phyloP scores from a whole-genome alignment of 2,113 vertebrate genomes.

The Helogale parvula region DNA sequence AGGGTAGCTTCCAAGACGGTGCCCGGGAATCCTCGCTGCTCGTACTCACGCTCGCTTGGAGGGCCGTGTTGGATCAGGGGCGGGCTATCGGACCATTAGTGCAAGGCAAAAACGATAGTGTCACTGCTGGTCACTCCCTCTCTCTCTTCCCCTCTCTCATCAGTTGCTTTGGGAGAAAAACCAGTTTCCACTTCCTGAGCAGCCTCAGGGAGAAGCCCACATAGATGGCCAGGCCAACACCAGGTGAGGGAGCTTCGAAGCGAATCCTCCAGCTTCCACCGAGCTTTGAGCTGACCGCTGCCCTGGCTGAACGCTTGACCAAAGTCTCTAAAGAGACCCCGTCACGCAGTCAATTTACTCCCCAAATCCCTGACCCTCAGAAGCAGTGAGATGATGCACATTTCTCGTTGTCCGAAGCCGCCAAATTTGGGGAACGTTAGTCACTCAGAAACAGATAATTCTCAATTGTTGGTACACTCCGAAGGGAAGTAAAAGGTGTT shows the following conservation, averaged over 20 bases:
- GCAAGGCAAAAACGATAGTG: background rate
- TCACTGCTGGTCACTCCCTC: background rate
- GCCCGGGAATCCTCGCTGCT: background rate
- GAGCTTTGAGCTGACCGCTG: background rate
- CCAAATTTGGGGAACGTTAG: background rate
- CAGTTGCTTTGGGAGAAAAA: background rate
- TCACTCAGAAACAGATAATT: background rate
- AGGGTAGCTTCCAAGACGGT: background rate
- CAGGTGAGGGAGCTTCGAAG: no score
- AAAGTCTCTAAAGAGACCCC: background rate
- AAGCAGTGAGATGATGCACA: background rate
- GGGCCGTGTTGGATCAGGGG: background rate
- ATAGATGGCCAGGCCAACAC: background rate
- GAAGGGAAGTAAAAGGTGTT: background rate
- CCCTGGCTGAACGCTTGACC: background rate
- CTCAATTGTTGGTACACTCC: no score
- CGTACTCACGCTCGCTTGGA: no score
- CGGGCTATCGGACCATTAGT: background rate
- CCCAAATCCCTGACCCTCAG: background rate
- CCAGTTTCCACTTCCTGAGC: background rate
- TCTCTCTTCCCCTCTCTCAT: no score
- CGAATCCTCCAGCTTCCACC: rapidly evolving
- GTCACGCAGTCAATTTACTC: background rate
- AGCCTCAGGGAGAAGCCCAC: background rate
- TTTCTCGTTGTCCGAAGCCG: background rate